phyloP scores from a whole-genome alignment of 2,797 vertebrate species.

The Pristis pectinata region DNA sequence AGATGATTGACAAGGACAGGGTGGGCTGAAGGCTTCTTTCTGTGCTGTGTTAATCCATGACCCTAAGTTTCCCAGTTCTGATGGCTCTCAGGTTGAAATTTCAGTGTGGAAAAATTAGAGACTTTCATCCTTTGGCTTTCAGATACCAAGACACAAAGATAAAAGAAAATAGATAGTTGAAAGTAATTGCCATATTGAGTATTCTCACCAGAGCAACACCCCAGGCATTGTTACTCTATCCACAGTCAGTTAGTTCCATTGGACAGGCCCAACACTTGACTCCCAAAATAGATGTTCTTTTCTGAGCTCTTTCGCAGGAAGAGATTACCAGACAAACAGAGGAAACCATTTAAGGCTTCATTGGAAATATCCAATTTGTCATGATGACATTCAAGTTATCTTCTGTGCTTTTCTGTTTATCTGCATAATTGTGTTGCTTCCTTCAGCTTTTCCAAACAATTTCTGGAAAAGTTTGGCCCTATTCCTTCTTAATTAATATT shows the following conservation, averaged over 20 bases:
- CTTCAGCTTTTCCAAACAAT: not conserved
- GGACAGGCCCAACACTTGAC: too few species aligned
- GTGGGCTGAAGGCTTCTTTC: too few species aligned
- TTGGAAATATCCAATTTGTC: not conserved
- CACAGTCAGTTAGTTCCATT: too few species aligned
- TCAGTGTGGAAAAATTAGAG: not conserved
- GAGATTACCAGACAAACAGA: too few species aligned
- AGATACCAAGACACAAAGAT: not conserved
- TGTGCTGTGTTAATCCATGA: too few species aligned
- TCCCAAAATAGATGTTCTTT: too few species aligned
- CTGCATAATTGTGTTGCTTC: not conserved
- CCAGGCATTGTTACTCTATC: too few species aligned
- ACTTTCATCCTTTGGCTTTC: not conserved
- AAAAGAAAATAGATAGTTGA: not conserved
- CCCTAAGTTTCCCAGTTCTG: not conserved
- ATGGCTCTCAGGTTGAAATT: not conserved
- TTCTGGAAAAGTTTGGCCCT: not conserved
- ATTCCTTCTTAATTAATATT: not conserved
- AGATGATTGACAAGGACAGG: not conserved
- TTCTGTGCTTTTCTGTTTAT: not conserved
- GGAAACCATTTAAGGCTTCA: not conserved
- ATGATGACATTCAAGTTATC: not conserved
- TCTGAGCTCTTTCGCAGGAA: too few species aligned
- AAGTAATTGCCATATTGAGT: not conserved
- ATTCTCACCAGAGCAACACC: too few species aligned